These are phyloP conservation scores for Atrina japonica DNA, from an alignment of 2,888 invertebrate genomes.

Conservation along the genomic window DNA sequence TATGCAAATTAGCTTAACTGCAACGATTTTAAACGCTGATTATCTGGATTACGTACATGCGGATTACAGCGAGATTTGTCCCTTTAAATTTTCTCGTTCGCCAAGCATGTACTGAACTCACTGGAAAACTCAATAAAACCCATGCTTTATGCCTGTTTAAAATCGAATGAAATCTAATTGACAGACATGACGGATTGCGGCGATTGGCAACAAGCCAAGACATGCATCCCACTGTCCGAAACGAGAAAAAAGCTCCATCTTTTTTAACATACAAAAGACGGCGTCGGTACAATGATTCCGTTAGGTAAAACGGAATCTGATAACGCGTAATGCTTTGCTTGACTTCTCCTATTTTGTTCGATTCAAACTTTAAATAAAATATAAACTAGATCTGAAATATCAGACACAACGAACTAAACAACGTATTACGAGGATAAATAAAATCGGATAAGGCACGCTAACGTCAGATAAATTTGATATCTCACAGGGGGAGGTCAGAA, in stretches of 20 bases:
- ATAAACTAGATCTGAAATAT: constrained; percentile 26
- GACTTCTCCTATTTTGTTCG: constrained; percentile 18
- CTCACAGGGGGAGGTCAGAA: constrained; percentile 13
- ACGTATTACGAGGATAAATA: constrained; percentile 15
- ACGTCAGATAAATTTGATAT: constrained; percentile 26
- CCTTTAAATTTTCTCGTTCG: constrained; percentile 17
- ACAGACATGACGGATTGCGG: constrained; percentile 5
- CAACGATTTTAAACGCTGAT: constrained; percentile 23
- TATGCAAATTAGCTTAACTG: constrained; percentile 32
- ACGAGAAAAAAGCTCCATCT: constrained; percentile 11
- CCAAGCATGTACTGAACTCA: constrained; percentile 16
- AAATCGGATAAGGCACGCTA: constrained; percentile 30
- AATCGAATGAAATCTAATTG: constrained; percentile 2
- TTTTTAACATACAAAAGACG: neutral
- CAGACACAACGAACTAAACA: constrained; percentile 23
- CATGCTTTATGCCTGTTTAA: constrained; percentile 12
- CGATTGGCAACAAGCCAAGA: constrained; percentile 7
- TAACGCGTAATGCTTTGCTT: constrained; percentile 16
- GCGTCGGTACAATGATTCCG: constrained; percentile 4
- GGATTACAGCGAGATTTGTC: constrained; percentile 23
- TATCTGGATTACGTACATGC: constrained; percentile 13
- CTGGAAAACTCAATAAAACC: constrained; percentile 16
- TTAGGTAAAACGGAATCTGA: constrained; percentile 9
- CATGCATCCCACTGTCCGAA: neutral
- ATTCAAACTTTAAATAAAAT: constrained; percentile 26